Percentiles rank a stretch among this genome's conserved stretches.
These are phyloP conservation scores for Neotoma lepida DNA, from an alignment of 2,113 vertebrate genomes.

Conservation along the genomic window DNA sequence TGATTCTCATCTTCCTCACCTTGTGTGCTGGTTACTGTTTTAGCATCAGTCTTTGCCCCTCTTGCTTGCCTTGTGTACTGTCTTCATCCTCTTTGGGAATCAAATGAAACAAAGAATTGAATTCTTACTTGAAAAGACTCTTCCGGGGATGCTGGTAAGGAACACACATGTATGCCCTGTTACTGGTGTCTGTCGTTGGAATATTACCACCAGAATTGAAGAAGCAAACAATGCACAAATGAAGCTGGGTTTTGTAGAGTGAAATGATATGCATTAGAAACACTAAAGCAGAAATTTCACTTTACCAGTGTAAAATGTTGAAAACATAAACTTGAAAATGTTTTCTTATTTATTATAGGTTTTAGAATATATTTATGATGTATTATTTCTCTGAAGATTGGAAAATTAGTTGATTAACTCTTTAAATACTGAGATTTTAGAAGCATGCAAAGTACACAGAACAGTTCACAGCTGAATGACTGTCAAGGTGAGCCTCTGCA, in stretches of 20 bases:
- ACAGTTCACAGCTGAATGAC: background rate
- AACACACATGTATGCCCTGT: background rate
- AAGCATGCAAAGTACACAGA: background rate
- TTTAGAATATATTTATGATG: background rate
- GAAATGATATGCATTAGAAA: background rate
- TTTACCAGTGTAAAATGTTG: background rate
- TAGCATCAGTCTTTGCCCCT: no score
- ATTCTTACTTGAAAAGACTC: background rate
- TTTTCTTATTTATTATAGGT: background rate
- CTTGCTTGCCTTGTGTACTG: no score
- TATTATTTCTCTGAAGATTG: constrained; percentile 4
- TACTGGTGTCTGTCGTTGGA: background rate
- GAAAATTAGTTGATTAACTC: background rate
- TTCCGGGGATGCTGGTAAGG: background rate
- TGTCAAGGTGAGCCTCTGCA: background rate
- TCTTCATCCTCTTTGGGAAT: background rate
- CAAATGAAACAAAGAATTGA: constrained; percentile 6
- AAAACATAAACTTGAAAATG: background rate
- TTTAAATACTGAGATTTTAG: background rate
- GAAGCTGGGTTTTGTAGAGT: background rate
- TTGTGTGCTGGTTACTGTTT: no score
- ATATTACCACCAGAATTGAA: background rate
- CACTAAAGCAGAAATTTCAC: background rate
- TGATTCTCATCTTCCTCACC: no score
- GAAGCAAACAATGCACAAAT: background rate